phyloP scores from a whole-genome alignment of 2,888 invertebrate genomes.

The Nymphalis urticae region DNA sequence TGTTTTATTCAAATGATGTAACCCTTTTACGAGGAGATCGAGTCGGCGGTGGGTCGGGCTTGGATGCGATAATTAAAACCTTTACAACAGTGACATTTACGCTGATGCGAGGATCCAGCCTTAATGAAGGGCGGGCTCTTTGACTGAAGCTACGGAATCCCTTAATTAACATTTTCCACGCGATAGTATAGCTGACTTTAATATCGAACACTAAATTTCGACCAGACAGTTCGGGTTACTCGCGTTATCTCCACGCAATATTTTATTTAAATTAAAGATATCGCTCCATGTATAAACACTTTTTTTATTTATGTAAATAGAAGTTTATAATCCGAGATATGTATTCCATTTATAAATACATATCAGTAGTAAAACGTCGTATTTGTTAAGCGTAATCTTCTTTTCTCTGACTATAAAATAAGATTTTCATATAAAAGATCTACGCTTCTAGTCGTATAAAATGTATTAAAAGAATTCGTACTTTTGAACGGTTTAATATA shows the following conservation, averaged over 20 bases:
- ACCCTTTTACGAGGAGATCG: constrained; percentile 55
- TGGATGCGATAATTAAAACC: constrained; percentile 70
- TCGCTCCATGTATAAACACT: background rate
- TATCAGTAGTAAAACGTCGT: background rate
- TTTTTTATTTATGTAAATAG: background rate
- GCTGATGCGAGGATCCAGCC: constrained; percentile 66
- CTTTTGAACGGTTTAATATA: constrained; percentile 1
- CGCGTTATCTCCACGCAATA: constrained; percentile 24
- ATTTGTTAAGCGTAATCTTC: background rate
- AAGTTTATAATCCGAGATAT: background rate
- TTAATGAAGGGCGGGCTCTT: constrained; percentile 70
- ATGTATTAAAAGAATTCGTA: constrained; percentile 6
- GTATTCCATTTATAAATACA: background rate
- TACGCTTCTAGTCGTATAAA: constrained; percentile 11
- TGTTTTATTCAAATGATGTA: constrained; percentile 52
- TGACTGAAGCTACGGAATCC: constrained; percentile 50
- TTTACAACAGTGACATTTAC: constrained; percentile 73
- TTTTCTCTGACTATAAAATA: constrained; percentile 7
- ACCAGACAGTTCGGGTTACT: constrained; percentile 28
- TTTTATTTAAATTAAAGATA: constrained; percentile 26
- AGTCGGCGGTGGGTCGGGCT: constrained; percentile 63
- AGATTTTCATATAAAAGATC: constrained; percentile 11
- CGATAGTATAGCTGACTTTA: constrained; percentile 35
- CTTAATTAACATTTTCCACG: constrained; percentile 49
- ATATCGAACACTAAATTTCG: constrained; percentile 41